Evolutionary conservation across 1,140 invertebrate genomes (phyloP), one percentile per base, ranked within the genome.

Genomic region (Drosophila seguyi): DNA sequence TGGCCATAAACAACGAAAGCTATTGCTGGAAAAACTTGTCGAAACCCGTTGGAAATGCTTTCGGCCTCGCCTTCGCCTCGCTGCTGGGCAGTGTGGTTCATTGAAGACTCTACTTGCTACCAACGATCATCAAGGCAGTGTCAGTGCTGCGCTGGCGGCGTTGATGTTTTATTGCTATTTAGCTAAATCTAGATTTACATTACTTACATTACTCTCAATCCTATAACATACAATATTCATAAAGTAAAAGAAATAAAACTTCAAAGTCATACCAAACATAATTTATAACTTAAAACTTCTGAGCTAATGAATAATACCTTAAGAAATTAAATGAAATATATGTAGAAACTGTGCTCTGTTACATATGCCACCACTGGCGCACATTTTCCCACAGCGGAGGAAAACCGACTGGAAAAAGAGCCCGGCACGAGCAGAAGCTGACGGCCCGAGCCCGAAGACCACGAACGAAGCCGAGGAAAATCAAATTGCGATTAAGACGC

Each of bases 1-100:
- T 87, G 84, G 85, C 85, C 68, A 78, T 88, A 88, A 87, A 83
- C 83, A 79, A 78, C 84, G 84, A 88, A 88, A 88, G 84, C 81
- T 82, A 74, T 42, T n/a, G 39, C 45, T 65, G 75, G 56, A 81
- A 76, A 75, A 73, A 79, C 71, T 39, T 38, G 59, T 58, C 45
- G 72, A 71, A 81, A 76, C 77, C 65, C 58, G 76, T 85, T 80
- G 78, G 68, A 44, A 75, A 59, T 47, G 62, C 44, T 34, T 31
- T 59, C 52, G 77, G 56, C 50, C 66, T 72, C 65, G 68, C 66
- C 68, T 41, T 39, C 63, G 50, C 48, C 41, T 45, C 27, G 11
- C 27, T 75, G 57, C 50, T 77, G 61, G 73, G 73, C 60, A 55
- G 34, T 42, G 63, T 50, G 73, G 74, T 77, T 78, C 74, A 78